These are phyloP conservation scores for Tholera decimalis DNA, from an alignment of 2,888 invertebrate species.

Conservation along the genomic window DNA sequence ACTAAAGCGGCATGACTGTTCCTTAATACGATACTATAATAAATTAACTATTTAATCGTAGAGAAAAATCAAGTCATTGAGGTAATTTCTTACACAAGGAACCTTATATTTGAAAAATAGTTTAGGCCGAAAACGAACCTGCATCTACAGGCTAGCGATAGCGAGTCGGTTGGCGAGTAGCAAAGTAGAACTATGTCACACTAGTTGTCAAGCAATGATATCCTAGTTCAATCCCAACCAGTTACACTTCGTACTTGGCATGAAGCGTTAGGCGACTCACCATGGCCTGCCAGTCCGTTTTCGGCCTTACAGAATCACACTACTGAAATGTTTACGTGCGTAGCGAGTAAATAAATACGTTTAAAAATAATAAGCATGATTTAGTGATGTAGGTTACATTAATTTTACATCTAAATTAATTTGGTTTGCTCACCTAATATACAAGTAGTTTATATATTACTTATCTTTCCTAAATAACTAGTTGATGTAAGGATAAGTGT, in stretches of 20 bases:
- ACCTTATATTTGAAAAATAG: constrained; percentile 72
- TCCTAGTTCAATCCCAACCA: not conserved
- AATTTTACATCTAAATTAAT: constrained; percentile 60
- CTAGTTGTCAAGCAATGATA: too few relatives aligned
- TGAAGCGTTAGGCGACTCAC: too few relatives aligned
- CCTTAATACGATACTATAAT: constrained; percentile 81
- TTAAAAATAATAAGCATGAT: constrained; percentile 38
- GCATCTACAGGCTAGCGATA: too few relatives aligned
- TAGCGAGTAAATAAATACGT: constrained; percentile 55
- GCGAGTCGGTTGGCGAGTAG: too few relatives aligned
- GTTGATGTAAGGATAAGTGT: constrained; percentile 34
- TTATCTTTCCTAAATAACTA: constrained; percentile 43
- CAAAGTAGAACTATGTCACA: not conserved
- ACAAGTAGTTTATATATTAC: constrained; percentile 46
- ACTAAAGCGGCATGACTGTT: constrained; percentile 87
- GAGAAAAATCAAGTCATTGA: constrained; percentile 75
- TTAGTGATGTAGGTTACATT: constrained; percentile 44
- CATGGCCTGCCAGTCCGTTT: not conserved
- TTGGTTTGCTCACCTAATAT: constrained; percentile 68
- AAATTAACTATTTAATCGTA: constrained; percentile 76
- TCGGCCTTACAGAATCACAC: constrained; percentile 40
- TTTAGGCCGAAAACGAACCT: constrained; percentile 8
- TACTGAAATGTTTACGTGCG: constrained; percentile 52
- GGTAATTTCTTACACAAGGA: constrained; percentile 82
- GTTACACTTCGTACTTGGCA: not conserved